phyloP scores from a whole-genome alignment of 2,113 vertebrate species.

The Chitala chitala region DNA sequence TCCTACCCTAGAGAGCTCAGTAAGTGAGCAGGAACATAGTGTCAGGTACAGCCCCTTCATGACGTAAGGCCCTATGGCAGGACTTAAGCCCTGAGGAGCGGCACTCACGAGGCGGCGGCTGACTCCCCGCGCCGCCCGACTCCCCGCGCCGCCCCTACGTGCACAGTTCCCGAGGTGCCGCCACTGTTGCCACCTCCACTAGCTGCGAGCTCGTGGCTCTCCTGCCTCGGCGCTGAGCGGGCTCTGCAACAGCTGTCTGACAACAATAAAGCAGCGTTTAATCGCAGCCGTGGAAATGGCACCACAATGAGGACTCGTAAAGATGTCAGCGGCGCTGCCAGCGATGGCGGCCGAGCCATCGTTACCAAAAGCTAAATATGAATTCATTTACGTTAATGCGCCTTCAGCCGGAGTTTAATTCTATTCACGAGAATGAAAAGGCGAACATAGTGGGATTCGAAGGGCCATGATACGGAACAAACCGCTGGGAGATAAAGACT shows the following conservation, averaged over 20 bases:
- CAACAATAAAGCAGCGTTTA: background rate
- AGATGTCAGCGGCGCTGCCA: background rate
- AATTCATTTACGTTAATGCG: background rate
- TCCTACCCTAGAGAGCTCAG: no score
- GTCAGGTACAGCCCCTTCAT: no score
- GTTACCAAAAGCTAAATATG: background rate
- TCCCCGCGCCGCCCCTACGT: no score
- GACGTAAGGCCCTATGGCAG: no score
- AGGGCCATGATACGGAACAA: background rate
- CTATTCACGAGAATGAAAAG: background rate
- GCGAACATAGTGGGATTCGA: background rate
- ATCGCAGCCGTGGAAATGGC: background rate
- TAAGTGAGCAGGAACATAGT: no score
- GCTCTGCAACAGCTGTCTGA: background rate
- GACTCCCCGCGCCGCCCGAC: no score
- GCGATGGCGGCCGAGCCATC: background rate
- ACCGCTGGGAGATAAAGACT: constrained; percentile 8
- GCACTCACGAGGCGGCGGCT: no score
- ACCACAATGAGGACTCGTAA: background rate
- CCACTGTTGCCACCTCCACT: background rate
- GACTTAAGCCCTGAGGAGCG: no score
- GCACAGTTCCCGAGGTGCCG: no score
- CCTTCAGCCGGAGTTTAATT: no score
- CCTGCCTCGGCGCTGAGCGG: background rate
- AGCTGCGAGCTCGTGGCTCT: background rate